These are phyloP conservation scores for Hydrotaea diabolus DNA, from an alignment of 2,888 invertebrate species.

Conservation along the genomic window DNA sequence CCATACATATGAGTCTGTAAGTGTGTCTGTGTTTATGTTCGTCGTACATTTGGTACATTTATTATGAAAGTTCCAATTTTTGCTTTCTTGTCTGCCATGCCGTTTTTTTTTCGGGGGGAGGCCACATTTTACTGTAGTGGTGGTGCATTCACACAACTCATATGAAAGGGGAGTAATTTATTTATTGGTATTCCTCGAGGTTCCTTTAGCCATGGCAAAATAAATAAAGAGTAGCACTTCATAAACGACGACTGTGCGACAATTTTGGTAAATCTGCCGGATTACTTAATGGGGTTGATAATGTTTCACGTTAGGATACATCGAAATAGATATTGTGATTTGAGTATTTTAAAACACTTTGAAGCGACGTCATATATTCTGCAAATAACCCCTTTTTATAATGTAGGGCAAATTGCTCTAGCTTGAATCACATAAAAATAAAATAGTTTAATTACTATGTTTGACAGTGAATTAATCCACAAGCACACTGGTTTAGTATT, in stretches of 20 bases:
- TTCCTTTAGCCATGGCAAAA: slow-evolving; percentile 30
- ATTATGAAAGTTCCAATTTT: slow-evolving; percentile 61
- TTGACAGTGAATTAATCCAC: too few species aligned
- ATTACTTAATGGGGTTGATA: too few species aligned
- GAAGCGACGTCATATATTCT: too few species aligned
- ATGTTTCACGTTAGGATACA: too few species aligned
- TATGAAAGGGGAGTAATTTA: slow-evolving; percentile 42
- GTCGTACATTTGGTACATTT: slow-evolving; percentile 45
- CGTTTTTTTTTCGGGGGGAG: not conserved
- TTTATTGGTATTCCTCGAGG: slow-evolving; percentile 52
- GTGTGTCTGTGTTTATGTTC: slow-evolving; percentile 9
- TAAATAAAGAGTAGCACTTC: slow-evolving; percentile 22
- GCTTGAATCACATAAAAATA: too few species aligned
- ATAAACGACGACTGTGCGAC: not conserved
- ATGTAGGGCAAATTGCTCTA: too few species aligned
- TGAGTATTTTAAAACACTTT: too few species aligned
- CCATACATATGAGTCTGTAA: not conserved
- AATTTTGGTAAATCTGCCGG: not conserved
- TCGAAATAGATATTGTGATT: too few species aligned
- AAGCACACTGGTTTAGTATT: too few species aligned
- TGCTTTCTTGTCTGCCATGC: slow-evolving; percentile 17
- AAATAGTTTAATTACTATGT: too few species aligned
- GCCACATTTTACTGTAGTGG: slow-evolving; percentile 4
- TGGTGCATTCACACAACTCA: slow-evolving; percentile 7
- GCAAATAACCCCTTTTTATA: too few species aligned